Base-by-base conservation (phyloP, 53 echinoderm and acorn worm genomes). In the Apostichopus leukothele region DNA sequence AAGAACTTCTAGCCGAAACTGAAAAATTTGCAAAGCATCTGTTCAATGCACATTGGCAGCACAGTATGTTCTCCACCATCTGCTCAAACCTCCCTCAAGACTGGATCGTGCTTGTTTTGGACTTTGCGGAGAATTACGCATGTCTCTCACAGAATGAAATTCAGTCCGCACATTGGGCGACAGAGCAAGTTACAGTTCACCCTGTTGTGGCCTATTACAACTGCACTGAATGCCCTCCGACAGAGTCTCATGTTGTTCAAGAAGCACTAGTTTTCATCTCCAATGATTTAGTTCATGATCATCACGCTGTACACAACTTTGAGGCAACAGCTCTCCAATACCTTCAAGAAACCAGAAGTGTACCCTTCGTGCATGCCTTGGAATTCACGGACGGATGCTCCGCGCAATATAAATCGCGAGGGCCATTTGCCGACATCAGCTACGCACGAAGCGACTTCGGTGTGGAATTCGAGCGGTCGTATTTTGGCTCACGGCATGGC, bases 51-150 rank as follows among this genome's bases (percentile, higher is more conserved):
- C 1, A 73, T 14, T 87, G 87, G 87, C 87, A 87, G 74, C 87
- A 87, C 10, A 16, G 51, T 52, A 67, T 68, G 73, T 87, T 87
- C 22, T 87, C 87, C 9, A 7, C 51, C 23, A 87, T 73, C 19
- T 84, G 87, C 9, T 5, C 66, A 59, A 88, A 67, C 73, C 87
- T 90, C 74, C 90, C 94, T 6, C 71, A 94, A 52, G 60, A 80
- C 19, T 79, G 20, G 75, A 22, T 16, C 53, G 86, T 92, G 20
- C 88, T 90, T 88, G 94, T 92, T 4, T 9, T 92, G 83, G 92
- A 92, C 76, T 92, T 92, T 90, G 92, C 92, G 5, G 92, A 92
- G 60, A 92, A 92, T 61, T 92, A 88, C 76, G 51, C 89, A 5
- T 89, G 89, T 83, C 14, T 79, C 25, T 59, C 55, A 7, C 90